Base-by-base conservation (phyloP, 2,888 invertebrate species). In the Cepaea hortensis region DNA sequence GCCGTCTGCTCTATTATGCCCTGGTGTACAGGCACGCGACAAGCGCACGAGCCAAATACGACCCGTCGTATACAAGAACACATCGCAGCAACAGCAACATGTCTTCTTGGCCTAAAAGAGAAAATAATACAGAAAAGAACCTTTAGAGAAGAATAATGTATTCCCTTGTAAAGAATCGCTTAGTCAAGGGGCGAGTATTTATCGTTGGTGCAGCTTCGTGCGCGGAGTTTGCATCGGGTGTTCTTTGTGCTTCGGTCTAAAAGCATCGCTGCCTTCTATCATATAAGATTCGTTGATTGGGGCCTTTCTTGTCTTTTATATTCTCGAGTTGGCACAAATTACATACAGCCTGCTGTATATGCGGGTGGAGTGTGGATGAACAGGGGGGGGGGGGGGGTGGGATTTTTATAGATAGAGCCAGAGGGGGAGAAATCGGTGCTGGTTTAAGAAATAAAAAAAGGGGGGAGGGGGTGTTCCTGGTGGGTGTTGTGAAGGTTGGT, bases 1-100 rank as follows among this genome's bases (percentile, higher is more conserved):
- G 72, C 15, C 72, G 81, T n/a, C 55, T 82, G 82, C 82, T 48
- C 82, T 61, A 72, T 82, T 82, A 35, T 82, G n/a, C 73, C 15
- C 61, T 18, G 46, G 35, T 82, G 81, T 72, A 82, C 55, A 13
- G 82, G 82, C 82, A 82, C 82, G 82, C 82, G 82, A 70, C 82
- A 70, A 61, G 4, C 72, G 23, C 72, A 46, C 55, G 23, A 79
- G 70, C 23, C 48, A 62, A 46, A 80, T 62, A 80, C 48, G 46
- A 11, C 23, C n/a, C 18, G 48, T 55, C 11, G 20, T 62, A 62
- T 62, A 48, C 48, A 55, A 70, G 35, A 61, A 61, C 46, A 73
- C 18, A 73, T 48, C 81, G 73, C 48, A 73, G 7, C 35, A 85
- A 72, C 18, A 35, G 70, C 62, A 73, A 79, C 76, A 4, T 79